These are phyloP conservation scores for Leptura quadrifasciata DNA, from an alignment of 2,888 invertebrate species.

Conservation along the genomic window DNA sequence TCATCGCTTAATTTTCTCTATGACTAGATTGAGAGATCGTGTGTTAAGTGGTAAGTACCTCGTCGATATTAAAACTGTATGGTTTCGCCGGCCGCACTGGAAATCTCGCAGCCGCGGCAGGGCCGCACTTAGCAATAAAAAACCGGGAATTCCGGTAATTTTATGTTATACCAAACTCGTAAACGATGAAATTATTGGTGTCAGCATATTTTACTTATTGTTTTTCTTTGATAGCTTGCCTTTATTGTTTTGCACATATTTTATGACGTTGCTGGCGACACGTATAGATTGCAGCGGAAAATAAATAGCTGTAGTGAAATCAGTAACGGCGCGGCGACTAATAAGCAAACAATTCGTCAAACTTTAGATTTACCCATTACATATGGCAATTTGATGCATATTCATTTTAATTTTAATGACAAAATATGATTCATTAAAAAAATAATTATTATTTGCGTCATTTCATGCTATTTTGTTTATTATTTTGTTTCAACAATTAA, in stretches of 20 bases:
- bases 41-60: slow-evolving; percentile 1
- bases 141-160: slow-evolving; percentile 34
- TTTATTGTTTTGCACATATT: background rate
- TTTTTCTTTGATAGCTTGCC: slow-evolving; percentile 1
- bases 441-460: background rate
- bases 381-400: background rate
- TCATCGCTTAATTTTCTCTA: slow-evolving; percentile 18
- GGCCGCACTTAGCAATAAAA: slow-evolving; percentile 35
- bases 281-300: background rate
- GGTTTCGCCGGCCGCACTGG: background rate
- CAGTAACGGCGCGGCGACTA: background rate
- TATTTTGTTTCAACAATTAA: background rate
- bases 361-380: background rate
- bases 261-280: background rate
- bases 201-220: slow-evolving; percentile 14
- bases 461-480: background rate
- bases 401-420: background rate
- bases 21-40: slow-evolving; percentile 33
- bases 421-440: background rate
- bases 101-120: slow-evolving; percentile 15
- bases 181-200: slow-evolving; percentile 22
- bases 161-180: slow-evolving; percentile 1
- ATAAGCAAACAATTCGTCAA: background rate
- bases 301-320: background rate
- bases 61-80: slow-evolving; percentile 28